Base-by-base conservation (phyloP, 2,113 vertebrate genomes). In the Miniopterus natalensis region DNA sequence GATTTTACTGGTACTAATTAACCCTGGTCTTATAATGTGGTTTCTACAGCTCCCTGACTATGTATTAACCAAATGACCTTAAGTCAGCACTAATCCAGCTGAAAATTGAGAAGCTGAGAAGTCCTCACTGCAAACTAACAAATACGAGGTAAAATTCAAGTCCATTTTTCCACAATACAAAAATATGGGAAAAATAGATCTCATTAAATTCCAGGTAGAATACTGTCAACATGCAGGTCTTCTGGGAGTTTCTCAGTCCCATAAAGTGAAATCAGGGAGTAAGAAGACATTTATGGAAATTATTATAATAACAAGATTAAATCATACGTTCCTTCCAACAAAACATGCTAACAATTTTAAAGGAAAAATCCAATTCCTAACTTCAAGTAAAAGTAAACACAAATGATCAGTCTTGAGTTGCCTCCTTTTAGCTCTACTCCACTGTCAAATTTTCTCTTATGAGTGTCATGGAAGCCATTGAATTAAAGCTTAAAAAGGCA, bases 31-130 rank as follows among this genome's bases (percentile, higher is more conserved):
- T 96, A 21, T 66, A 88, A 95, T 84, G 84, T 84, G 84, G 90
- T 84, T 93, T 92, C 84, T 84, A 70, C 29, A 95, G 42, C 23
- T 95, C 74, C 79, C 87, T 88, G 31, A 91, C 89, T 87, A 55
- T 94, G 47, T 93, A 97, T 92, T 96, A 96, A 95, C 65, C 90
- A 96, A 95, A 92, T 90, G 96, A 84, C 95, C 92, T 91, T 66
- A 93, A 90, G 53, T 92, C 87, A 89, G 84, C 66, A 87, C 75
- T 80, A 87, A 93, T 59, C 59, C 79, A 87, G 59, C 90, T 57
- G 70, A 79, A 94, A 93, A 95, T 31, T 61, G 55, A 81, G 79
- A 61, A 81, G 55, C 5, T 87, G 57, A 95, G 66, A 94, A 87
- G 14, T 3, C n/a, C 80, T 89, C 57, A 55, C 47, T 90, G 29